These are phyloP conservation scores for Hippocampus abdominalis DNA, from an alignment of 2,113 vertebrate genomes.

Conservation along the genomic window DNA sequence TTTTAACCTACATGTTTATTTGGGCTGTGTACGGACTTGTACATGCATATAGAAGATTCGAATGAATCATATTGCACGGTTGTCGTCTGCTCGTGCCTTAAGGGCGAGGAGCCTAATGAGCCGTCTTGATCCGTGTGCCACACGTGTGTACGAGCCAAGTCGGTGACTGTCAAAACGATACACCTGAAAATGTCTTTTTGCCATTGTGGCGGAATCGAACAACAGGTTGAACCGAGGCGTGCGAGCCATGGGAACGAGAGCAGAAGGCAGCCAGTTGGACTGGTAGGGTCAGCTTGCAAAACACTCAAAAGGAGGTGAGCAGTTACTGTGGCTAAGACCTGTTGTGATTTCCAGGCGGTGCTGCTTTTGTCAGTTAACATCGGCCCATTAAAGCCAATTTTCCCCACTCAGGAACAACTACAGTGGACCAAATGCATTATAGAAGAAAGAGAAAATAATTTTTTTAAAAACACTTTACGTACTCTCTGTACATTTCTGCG, in stretches of 20 bases:
- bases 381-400: neutral
- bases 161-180: slow-evolving; percentile 19
- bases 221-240: slow-evolving; percentile 59
- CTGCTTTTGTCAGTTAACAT: neutral
- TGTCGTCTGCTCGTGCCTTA: neutral
- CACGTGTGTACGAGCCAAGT: slow-evolving; percentile 8
- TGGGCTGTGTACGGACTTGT: too few species aligned
- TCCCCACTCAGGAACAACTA: neutral
- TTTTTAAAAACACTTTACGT: too few species aligned
- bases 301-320: slow-evolving; percentile 27
- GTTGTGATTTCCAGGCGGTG: slow-evolving; percentile 11
- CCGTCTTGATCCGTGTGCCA: neutral
- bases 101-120: slow-evolving; percentile 11
- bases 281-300: slow-evolving; percentile 58
- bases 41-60: too few species aligned
- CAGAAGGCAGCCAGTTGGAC: slow-evolving; percentile 62
- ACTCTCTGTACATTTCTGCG: slow-evolving; percentile 9
- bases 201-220: slow-evolving; percentile 28
- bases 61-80: too few species aligned
- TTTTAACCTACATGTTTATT: too few species aligned
- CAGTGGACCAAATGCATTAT: neutral
- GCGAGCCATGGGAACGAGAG: slow-evolving; percentile 45
- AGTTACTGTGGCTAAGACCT: slow-evolving; percentile 33
- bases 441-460: too few species aligned
- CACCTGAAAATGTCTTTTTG: slow-evolving; percentile 39